Conservation (phyloP, 1,140 invertebrate species). For the Polypedilum pembai region DNA sequence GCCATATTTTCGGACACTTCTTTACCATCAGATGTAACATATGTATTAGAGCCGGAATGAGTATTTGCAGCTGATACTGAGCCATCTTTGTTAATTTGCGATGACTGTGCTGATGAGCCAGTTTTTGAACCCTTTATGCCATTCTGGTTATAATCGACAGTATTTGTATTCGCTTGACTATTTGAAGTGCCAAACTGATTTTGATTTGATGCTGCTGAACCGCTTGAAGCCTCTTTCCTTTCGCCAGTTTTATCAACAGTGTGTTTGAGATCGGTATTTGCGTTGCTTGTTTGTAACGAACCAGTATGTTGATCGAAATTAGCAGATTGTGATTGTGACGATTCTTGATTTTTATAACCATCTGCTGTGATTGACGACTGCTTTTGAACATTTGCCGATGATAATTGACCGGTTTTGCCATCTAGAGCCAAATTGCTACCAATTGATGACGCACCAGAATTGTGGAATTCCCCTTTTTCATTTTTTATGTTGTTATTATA, state of each 20-base stretch:
- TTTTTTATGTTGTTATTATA: conserved; percentile 34
- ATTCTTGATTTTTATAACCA: conserved; percentile 33
- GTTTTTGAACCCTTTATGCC: conserved; percentile 16
- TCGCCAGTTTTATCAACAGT: background rate
- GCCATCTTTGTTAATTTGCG: conserved; percentile 16
- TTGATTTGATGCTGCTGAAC: background rate
- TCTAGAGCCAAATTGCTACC: conserved; percentile 39
- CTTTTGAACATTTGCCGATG: conserved; percentile 39
- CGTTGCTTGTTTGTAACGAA: conserved; percentile 38
- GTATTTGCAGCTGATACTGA: background rate
- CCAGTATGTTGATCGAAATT: conserved; percentile 36
- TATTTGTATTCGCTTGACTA: background rate
- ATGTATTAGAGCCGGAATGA: background rate
- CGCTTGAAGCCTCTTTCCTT: background rate
- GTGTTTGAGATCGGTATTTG: conserved; percentile 25
- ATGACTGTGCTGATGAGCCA: background rate
- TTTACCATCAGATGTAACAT: background rate
- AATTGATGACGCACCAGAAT: conserved; percentile 38
- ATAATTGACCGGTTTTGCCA: conserved; percentile 39
- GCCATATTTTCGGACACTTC: background rate
- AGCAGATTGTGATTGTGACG: conserved; percentile 38
- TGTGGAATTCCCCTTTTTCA: conserved; percentile 34
- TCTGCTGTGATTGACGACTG: conserved; percentile 32
- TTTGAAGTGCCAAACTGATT: background rate
- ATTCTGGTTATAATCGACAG: conserved; percentile 5